Percentiles rank a stretch among this genome's conserved stretches.
phyloP scores from a whole-genome alignment of 2,888 invertebrate genomes.

The Bembecia ichneumoniformis region DNA sequence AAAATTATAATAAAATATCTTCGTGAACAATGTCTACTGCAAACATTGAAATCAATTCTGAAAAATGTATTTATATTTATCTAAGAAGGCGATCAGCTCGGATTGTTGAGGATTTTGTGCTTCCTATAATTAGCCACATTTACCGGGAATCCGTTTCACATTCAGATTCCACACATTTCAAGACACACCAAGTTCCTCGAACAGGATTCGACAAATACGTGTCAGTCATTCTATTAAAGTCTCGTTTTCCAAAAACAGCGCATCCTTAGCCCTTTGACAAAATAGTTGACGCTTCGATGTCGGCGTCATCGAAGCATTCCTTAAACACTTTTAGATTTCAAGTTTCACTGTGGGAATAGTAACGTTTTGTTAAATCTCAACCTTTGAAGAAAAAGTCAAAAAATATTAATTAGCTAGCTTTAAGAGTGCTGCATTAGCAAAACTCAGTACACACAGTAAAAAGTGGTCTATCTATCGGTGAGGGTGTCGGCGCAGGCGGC shows the following conservation, averaged over 20 bases:
- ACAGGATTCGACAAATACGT: constrained; percentile 45
- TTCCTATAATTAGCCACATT: constrained; percentile 19
- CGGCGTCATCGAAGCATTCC: not conserved
- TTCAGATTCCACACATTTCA: constrained; percentile 43
- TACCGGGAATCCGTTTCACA: constrained; percentile 32
- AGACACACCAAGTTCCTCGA: constrained; percentile 46
- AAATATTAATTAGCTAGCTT: constrained; percentile 15
- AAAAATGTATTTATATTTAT: not conserved
- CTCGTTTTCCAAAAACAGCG: constrained; percentile 58
- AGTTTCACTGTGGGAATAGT: too few species aligned
- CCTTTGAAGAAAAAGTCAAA: not conserved
- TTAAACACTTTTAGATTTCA: too few species aligned
- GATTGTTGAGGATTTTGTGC: not conserved
- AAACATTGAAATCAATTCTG: too few species aligned
- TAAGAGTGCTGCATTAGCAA: constrained; percentile 25
- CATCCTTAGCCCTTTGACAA: constrained; percentile 40
- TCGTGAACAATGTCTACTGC: too few species aligned
- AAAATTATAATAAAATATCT: too few species aligned
- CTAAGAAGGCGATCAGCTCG: not conserved
- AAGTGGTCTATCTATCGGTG: constrained; percentile 44
- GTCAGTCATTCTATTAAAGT: constrained; percentile 67
- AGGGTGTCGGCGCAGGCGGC: constrained; percentile 40
- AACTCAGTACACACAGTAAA: constrained; percentile 38
- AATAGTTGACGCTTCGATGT: constrained; percentile 56
- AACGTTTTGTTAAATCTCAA: too few species aligned